These are phyloP conservation scores for Brenthis daphne DNA, from an alignment of 2,888 invertebrate species.

Conservation along the genomic window DNA sequence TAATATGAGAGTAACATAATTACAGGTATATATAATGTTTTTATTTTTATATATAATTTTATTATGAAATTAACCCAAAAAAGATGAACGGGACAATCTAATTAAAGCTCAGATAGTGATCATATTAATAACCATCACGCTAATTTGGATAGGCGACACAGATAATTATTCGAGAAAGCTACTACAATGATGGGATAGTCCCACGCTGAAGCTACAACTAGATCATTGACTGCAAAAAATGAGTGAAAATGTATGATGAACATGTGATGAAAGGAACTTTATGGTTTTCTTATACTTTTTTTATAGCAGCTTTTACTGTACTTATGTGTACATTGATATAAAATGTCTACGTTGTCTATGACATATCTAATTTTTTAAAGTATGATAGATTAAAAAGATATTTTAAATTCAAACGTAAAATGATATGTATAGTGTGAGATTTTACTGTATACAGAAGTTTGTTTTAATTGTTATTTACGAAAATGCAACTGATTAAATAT, in stretches of 20 bases:
- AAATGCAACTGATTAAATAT: too few species aligned
- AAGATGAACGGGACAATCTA: slow-evolving; percentile 32
- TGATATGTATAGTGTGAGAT: too few species aligned
- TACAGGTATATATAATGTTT: not conserved
- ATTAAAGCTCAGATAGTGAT: slow-evolving; percentile 34
- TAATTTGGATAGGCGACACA: slow-evolving; percentile 74
- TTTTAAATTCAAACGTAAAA: too few species aligned
- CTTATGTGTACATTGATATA: not conserved
- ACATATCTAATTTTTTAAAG: too few species aligned
- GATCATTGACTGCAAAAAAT: slow-evolving; percentile 57
- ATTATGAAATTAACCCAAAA: slow-evolving; percentile 17
- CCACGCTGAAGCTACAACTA: slow-evolving; percentile 69
- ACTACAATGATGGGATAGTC: slow-evolving; percentile 67
- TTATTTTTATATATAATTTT: not conserved
- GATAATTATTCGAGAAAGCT: slow-evolving; percentile 77
- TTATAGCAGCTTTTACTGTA: slow-evolving; percentile 10
- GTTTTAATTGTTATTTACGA: too few species aligned
- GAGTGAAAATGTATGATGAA: slow-evolving; percentile 33
- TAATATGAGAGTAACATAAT: not conserved
- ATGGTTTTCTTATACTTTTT: slow-evolving; percentile 22
- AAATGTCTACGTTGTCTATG: not conserved
- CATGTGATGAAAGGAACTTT: slow-evolving; percentile 25
- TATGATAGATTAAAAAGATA: too few species aligned
- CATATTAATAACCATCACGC: slow-evolving; percentile 63
- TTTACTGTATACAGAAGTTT: too few species aligned